phyloP scores from a whole-genome alignment of 1,140 invertebrate genomes.

The Drosophila arizonae region DNA sequence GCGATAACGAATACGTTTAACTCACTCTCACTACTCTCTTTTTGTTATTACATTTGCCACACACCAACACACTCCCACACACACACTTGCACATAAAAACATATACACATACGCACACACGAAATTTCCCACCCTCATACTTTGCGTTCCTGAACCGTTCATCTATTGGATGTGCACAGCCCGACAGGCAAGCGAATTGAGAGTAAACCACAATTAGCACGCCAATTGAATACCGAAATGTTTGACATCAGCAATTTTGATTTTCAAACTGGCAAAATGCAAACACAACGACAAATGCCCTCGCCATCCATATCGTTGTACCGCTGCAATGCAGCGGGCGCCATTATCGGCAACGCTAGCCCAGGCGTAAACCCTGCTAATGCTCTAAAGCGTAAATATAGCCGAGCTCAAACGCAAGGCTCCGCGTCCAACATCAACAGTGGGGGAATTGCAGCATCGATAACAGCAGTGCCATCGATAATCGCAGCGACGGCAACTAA shows the following conservation, averaged over 20 bases:
- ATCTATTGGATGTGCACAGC: constrained; percentile 53
- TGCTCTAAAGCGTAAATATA: constrained; percentile 73
- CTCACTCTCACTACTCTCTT: constrained; percentile 69
- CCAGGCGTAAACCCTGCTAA: constrained; percentile 41
- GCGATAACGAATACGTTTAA: constrained; percentile 56
- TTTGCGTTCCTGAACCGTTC: constrained; percentile 22
- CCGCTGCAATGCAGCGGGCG: constrained; percentile 64
- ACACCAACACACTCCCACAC: constrained; percentile 16
- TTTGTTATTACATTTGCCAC: constrained; percentile 60
- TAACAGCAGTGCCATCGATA: constrained; percentile 48
- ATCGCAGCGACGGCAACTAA: constrained; percentile 22
- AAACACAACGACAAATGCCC: constrained; percentile 72
- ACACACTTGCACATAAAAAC: constrained; percentile 30
- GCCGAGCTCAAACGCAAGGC: constrained; percentile 46
- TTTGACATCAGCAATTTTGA: constrained; percentile 92
- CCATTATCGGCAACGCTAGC: constrained; percentile 38
- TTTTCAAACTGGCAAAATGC: constrained; percentile 91
- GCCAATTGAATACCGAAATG: constrained; percentile 88
- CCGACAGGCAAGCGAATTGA: constrained; percentile 89
- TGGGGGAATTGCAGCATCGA: constrained; percentile 18
- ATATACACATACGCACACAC: constrained; percentile 47
- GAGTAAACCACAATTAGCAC: constrained; percentile 91
- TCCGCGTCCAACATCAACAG: constrained; percentile 18
- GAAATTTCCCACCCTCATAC: constrained; percentile 39
- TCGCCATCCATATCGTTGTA: constrained; percentile 76